phyloP scores from a whole-genome alignment of 2,797 vertebrate species.

The Hemibagrus guttatus region DNA sequence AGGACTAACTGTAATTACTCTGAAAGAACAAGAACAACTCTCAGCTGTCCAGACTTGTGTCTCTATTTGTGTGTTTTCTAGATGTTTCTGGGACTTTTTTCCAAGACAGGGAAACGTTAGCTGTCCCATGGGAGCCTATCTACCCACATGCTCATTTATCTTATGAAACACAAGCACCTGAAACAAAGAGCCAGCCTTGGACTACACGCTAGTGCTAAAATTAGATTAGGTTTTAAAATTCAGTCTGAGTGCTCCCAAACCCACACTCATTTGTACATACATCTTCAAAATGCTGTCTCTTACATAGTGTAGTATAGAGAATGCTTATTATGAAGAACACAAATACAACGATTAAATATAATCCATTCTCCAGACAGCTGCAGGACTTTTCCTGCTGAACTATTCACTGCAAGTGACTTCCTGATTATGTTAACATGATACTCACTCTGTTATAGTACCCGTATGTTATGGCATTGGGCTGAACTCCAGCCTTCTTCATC shows the following conservation, averaged over 20 bases:
- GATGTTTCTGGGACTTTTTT: slow-evolving; percentile 40
- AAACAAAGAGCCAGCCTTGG: neutral
- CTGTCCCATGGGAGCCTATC: slow-evolving; percentile 13
- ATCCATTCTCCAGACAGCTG: neutral
- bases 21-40: slow-evolving; percentile 52
- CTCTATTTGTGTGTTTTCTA: slow-evolving; percentile 30
- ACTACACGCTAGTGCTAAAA: slow-evolving; percentile 13
- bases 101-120: slow-evolving; percentile 26
- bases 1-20: slow-evolving; percentile 52
- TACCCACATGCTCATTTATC: slow-evolving; percentile 25
- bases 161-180: slow-evolving; percentile 27
- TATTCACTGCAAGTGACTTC: neutral
- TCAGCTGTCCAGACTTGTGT: slow-evolving; percentile 36
- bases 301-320: neutral
- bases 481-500: slow-evolving; percentile 97
- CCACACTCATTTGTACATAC: neutral
- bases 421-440: neutral
- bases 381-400: neutral
- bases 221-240: slow-evolving; percentile 33
- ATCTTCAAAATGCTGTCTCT: neutral
- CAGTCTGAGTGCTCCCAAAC: neutral
- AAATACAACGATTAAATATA: neutral
- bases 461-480: slow-evolving; percentile 98
- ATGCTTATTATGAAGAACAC: neutral
- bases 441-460: slow-evolving; percentile 97